Evolutionary conservation across 2,888 invertebrate genomes (phyloP).

Genomic region (Drosophila mercatorum): DNA sequence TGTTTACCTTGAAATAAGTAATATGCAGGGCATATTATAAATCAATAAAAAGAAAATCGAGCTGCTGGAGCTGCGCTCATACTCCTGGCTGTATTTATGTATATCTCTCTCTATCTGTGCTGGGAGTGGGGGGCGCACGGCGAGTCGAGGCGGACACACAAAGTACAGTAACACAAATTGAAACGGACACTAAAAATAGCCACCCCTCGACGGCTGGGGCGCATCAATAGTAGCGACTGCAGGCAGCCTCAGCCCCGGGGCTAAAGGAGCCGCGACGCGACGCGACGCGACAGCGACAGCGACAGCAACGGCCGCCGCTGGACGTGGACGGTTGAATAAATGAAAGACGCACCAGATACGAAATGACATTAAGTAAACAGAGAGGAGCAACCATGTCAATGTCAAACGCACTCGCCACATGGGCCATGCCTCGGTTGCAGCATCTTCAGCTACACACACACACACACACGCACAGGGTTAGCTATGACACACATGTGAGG

Average conservation of each 20-base stretch:
- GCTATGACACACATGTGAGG: conserved; percentile 51
- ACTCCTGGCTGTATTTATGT: conserved; percentile 1
- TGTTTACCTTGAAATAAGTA: not conserved
- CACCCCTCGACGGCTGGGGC: conserved; percentile 79
- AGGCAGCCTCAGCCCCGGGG: conserved; percentile 14
- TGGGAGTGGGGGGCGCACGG: conserved; percentile 17
- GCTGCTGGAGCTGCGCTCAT: not conserved
- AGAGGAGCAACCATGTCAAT: conserved; percentile 74
- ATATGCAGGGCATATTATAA: not conserved
- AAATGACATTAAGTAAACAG: conserved; percentile 77
- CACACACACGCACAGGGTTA: conserved; percentile 8
- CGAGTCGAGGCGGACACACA: conserved; percentile 40
- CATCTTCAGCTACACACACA: conserved; percentile 38
- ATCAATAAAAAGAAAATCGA: not conserved
- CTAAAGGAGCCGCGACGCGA: conserved; percentile 9
- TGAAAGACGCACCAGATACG: conserved; percentile 58
- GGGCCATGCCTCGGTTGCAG: conserved; percentile 39
- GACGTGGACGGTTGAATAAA: conserved; percentile 65
- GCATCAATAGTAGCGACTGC: conserved; percentile 60
- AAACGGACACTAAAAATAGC: conserved; percentile 83
- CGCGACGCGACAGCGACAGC: too few species aligned
- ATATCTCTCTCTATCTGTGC: conserved; percentile 5
- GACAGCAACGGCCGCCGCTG: conserved; percentile 33
- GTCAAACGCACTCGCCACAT: conserved; percentile 76
- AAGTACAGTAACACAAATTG: conserved; percentile 75